Conservation (phyloP, 2,888 invertebrate genomes). For the Euphydryas editha region DNA sequence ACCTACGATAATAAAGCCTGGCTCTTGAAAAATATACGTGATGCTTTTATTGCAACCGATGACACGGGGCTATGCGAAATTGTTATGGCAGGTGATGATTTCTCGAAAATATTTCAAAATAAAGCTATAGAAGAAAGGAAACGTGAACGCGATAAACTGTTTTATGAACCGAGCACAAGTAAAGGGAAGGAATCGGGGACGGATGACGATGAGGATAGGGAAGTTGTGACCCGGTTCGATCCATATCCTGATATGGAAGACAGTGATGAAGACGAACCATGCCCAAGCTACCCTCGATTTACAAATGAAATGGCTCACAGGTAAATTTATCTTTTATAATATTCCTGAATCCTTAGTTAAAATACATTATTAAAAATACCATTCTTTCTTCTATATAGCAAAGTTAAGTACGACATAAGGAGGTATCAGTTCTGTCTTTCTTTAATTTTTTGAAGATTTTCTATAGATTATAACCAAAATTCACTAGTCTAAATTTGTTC, state of each 20-base stretch:
- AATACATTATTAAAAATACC: neutral
- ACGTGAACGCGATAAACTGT: constrained; percentile 60
- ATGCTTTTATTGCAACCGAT: constrained; percentile 97
- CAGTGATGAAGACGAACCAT: constrained; percentile 89
- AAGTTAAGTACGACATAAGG: neutral
- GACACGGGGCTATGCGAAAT: constrained; percentile 97
- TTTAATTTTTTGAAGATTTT: no score
- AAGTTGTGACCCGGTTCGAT: constrained; percentile 81
- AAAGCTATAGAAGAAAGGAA: constrained; percentile 73
- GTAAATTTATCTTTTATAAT: neutral
- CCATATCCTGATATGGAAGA: constrained; percentile 91
- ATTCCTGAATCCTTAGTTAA: constrained; percentile 74
- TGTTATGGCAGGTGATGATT: constrained; percentile 93
- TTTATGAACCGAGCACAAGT: constrained; percentile 65
- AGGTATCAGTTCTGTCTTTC: no score
- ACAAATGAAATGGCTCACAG: constrained; percentile 38
- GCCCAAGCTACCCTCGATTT: constrained; percentile 38
- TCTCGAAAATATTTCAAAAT: constrained; percentile 84
- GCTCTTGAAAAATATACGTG: constrained; percentile 95
- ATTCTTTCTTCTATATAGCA: neutral
- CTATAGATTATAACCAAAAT: no score
- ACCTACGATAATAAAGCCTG: constrained; percentile 97
- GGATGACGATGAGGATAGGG: constrained; percentile 66
- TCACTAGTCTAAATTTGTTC: neutral
- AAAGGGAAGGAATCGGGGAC: constrained; percentile 61